Base-by-base conservation (phyloP, 2,797 vertebrate species). In the Schizothorax lantsangensis region DNA sequence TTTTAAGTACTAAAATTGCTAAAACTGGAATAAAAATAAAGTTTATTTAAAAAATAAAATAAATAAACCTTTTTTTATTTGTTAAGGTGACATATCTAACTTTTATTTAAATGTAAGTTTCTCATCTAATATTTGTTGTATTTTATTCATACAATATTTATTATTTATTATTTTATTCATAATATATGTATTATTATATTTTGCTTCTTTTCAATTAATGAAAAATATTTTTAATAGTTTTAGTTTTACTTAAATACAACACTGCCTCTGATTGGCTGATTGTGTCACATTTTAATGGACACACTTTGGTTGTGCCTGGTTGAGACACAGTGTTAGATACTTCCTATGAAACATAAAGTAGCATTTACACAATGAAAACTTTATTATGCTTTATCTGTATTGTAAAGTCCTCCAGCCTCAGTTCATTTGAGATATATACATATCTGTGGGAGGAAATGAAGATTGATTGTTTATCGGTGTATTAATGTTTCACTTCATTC, bases 331-430 rank as follows among this genome's bases (percentile, higher is more conserved):
- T 52, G 79, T 81, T 69, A 33, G 36, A 85, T 59, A 62, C 14
- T 72, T 72, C 38, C 26, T 80, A 9, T 80, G 30, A 73, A 86
- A 80, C 30, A 62, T 62, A 38, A 72, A 45, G 68, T 80, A 80
- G 77, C 84, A 79, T 82, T 72, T 43, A 73, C 49, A 57, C 45
- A 38, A 30, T 57, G 3, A 12, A 59, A 19, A 36, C 33, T 21
- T 68, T 38, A 45, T 45, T 45, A 45, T 10, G 9, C 59, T 66
- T 66, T 77, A 26, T 77, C 6, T 74, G 36, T 74, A 73, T 30
- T 83, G 81, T 59, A 62, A 59, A 72, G 52, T 45, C 30, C 21
- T 83, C 19, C 52, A 21, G 52, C 52, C 43, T 38, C 66, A 52
- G 47, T 47, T 79, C 14, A 40, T 52, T 54, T 59, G 21, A 15